Base-by-base conservation (phyloP, 2,888 invertebrate genomes). In the Heliconius hortense region DNA sequence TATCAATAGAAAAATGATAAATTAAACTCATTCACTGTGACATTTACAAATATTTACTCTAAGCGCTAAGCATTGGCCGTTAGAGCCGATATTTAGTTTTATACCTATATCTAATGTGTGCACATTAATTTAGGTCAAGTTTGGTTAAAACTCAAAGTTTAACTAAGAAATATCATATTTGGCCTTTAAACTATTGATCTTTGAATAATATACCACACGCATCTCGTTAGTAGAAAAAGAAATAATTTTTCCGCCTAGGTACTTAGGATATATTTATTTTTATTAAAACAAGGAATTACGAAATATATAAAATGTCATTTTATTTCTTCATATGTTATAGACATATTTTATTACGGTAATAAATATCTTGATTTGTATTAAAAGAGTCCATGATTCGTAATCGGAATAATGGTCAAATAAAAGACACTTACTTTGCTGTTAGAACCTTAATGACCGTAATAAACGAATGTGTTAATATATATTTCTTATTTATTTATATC, bases 101-200 rank as follows among this genome's bases (percentile, higher is more conserved):
- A 56, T 56, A 56, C 48, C 10, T 43, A 70, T 53, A 69, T 26
- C 68, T n/a, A 28, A 31, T 56, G 28, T 74, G 26, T 71, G 63
- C 43, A 53, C 56, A 63, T 43, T 56, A 39, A 72, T 77, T 74
- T 56, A 59, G 77, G 77, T 75, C 74, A 77, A 69, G 77, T 68
- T 74, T 72, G 24, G 21, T 28, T 24, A 53, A 15, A 67, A 71
- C 28, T 72, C 21, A 28, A 71, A 71, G 35, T 60, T 39, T 71
- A 39, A 39, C 56, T 21, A 24, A 71, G 35, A 71, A 39, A 71
- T 71, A 70, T 13, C 5, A 35, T 71, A 71, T 60, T 59, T 39
- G 59, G 35, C 70, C 59, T 70, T 60, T 56, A 18, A 39, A 8
- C 15, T 60, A 56, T 71, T 35, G 59, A 21, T 60, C 24, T 35